Conservation (phyloP, 2,797 vertebrate species). For the Ficedula albicollis region DNA sequence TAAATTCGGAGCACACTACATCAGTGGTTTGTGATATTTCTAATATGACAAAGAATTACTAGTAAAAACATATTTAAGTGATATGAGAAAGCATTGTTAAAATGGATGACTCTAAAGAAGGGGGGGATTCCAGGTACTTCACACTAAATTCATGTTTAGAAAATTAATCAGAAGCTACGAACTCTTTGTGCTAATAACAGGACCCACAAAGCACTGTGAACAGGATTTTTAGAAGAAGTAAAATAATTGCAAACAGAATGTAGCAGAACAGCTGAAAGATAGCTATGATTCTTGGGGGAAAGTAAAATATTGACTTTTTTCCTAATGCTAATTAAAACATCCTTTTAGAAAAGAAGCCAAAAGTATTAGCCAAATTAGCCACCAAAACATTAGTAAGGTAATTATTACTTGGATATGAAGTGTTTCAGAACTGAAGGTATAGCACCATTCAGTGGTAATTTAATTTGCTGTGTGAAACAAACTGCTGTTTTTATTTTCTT, state of each 20-base stretch:
- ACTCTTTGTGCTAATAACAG: neutral
- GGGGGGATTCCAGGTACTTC: neutral
- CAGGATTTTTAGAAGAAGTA: neutral
- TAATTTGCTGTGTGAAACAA: neutral
- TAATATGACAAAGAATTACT: neutral
- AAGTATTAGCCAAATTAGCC: neutral
- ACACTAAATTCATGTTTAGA: neutral
- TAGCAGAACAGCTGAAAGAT: neutral
- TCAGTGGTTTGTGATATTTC: neutral
- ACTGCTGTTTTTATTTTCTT: neutral
- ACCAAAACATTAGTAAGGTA: neutral
- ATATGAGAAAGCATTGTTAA: neutral
- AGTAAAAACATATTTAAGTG: neutral
- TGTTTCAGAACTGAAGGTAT: neutral
- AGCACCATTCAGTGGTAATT: neutral
- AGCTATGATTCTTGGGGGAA: neutral
- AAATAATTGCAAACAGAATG: neutral
- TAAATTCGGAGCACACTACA: neutral
- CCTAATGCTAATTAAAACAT: neutral
- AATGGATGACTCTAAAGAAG: neutral
- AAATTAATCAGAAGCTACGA: neutral
- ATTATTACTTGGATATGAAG: neutral
- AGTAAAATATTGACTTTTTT: neutral
- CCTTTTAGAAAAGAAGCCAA: neutral
- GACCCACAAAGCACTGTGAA: neutral